Base-by-base conservation (phyloP, 2,113 vertebrate genomes). In the Otus sunia region DNA sequence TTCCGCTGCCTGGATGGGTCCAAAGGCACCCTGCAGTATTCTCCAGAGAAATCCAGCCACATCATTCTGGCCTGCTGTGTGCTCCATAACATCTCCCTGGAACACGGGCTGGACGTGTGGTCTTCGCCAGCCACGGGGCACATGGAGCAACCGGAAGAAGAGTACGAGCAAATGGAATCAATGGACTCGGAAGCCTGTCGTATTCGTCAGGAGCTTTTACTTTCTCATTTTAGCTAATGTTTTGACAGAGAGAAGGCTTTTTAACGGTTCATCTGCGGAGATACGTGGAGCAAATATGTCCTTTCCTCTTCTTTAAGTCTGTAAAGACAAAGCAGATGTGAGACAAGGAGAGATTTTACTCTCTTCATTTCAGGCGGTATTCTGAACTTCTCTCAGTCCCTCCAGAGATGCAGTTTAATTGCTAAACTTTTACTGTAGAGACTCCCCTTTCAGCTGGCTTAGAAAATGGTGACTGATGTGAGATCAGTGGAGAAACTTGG, bases 21-120 rank as follows among this genome's bases (percentile, higher is more conserved):
- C 74, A 99, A 99, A 94, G 99, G 99, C 80, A 99, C 99, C 11
- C 94, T 99, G 41, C 98, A 99, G 97, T 99, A 99, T 84, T 99
- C 99, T 22, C 99, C 99, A 5, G 99, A 99, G 93, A 99, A 99
- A 96, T 99, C 99, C 78, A 98, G 99, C 12, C 98, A 99, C 96
- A 99, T 99, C 74, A 98, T 99, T 86, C 96, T 99, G 94, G 99
- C 99, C 73, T 99, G 99, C 93, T 99, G 99, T 0, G 99, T 99
- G 39, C 98, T 99, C 47, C 99, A 99, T 94, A 99, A 99, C 80
- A 99, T 99, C 88, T 99, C 99, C 6, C 97, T 99, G 88, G 98
- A 99, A 77, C 99, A 99, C 0, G 99, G 99, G 49, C 96, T 99
- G 88, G 99, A 99, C 1, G 98, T 99, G 78, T 99, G 99, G 99